Percentiles rank a stretch among this genome's conserved stretches.
phyloP scores from a whole-genome alignment of 1,140 invertebrate species.

The Drosophila lacteicornis region DNA sequence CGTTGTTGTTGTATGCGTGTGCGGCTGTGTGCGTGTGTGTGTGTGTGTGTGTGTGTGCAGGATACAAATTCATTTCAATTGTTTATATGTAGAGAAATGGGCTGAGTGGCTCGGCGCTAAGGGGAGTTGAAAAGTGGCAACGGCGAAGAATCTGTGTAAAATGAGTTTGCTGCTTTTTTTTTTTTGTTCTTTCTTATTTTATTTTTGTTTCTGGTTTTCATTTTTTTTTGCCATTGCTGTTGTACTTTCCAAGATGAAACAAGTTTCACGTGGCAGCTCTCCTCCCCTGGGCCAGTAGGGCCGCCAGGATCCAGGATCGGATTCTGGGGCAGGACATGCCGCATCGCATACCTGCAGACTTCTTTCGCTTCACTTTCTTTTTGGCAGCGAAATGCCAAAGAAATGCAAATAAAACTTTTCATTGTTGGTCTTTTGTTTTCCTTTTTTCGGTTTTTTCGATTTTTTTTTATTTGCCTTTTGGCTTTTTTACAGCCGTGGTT shows the following conservation, averaged over 20 bases:
- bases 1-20: constrained; percentile 29
- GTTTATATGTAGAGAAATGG: constrained; percentile 52
- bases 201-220: constrained; percentile 13
- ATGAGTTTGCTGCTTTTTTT: constrained; percentile 34
- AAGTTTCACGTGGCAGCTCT: constrained; percentile 37
- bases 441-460: constrained; percentile 23
- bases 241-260: constrained; percentile 63
- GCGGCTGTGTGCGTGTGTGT: constrained; percentile 31
- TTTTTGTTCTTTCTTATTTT: constrained; percentile 12
- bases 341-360: constrained; percentile 68
- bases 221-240: constrained; percentile 26
- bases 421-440: constrained; percentile 36
- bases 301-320: constrained; percentile 17
- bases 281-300: constrained; percentile 14
- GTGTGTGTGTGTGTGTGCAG: constrained; percentile 55
- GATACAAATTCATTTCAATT: constrained; percentile 82
- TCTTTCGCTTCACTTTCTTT: constrained; percentile 62
- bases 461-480: constrained; percentile 24
- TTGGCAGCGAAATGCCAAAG: constrained; percentile 67
- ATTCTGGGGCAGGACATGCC: constrained; percentile 42
- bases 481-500: constrained; percentile 31
- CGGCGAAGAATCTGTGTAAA: constrained; percentile 49
- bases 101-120: constrained; percentile 17
- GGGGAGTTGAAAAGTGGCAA: constrained; percentile 22
- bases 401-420: constrained; percentile 81